Evolutionary conservation across 1,140 invertebrate genomes (phyloP).

Genomic region (Chymomyza costata): DNA sequence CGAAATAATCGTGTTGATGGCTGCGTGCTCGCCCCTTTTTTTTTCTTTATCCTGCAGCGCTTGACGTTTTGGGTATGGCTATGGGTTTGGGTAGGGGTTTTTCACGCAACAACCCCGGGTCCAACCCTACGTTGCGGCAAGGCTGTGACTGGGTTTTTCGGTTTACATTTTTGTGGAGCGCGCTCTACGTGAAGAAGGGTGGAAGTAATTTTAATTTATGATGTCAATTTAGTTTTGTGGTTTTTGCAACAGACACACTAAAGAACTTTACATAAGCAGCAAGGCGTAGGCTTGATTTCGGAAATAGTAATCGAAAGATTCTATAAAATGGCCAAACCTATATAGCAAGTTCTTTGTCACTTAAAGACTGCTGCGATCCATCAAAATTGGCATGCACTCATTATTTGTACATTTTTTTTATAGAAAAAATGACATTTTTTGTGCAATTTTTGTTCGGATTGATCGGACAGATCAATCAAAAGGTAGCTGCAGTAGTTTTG

Average conservation of each 20-base stretch:
- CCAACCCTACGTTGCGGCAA: conserved; percentile 44
- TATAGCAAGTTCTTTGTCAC: conserved; percentile 4
- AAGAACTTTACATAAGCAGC: conserved; percentile 28
- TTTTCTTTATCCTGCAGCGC: conserved; percentile 19
- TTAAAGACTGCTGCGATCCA: conserved; percentile 19
- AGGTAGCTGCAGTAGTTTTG: not conserved
- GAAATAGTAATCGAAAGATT: conserved; percentile 7
- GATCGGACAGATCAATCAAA: conserved; percentile 45
- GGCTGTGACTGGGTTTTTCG: conserved; percentile 52
- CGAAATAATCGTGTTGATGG: conserved; percentile 75
- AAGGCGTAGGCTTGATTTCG: not conserved
- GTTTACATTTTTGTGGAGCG: conserved; percentile 43
- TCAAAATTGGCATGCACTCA: conserved; percentile 28
- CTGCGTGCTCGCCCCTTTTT: conserved; percentile 70
- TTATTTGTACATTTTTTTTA: conserved; percentile 29
- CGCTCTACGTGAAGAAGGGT: conserved; percentile 69
- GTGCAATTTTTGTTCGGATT: conserved; percentile 18
- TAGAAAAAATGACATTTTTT: conserved; percentile 46
- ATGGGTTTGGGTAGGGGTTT: conserved; percentile 36
- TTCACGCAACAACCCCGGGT: conserved; percentile 40
- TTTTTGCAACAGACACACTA: conserved; percentile 26
- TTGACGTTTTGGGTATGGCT: conserved; percentile 24
- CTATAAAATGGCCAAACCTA: not conserved
- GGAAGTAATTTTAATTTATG: conserved; percentile 75
- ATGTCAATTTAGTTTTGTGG: conserved; percentile 70